Evolutionary conservation across 2,113 vertebrate species (phyloP), one percentile per base, ranked within the genome.

Genomic region (Salvelinus sp.): DNA sequence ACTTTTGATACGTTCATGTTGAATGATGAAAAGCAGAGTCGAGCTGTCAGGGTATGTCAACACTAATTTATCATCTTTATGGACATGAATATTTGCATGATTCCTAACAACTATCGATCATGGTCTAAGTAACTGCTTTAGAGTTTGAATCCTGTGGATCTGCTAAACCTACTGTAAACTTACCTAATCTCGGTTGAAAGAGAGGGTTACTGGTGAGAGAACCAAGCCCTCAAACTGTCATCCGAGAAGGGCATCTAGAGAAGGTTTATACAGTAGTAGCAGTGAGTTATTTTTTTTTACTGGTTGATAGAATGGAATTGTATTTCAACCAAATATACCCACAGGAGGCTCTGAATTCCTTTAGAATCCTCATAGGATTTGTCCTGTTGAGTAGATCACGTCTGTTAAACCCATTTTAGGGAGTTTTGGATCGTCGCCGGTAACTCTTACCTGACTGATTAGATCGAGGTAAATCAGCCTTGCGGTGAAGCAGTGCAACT

Each of bases 381-480:
- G 28, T 62, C 27, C 20, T 6, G n/a, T 73, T 33, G 57, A 28
- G 12, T 72, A 16, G 20, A 27, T 27, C 70, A 22, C 7, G 0
- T 22, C 70, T 72, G 70, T 7, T 72, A 60, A n/a, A 58, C 18
- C 14, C 67, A 47, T 70, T 44, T 50, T 25, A 25, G 47, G 69
- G 69, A 50, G 47, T 27, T 25, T 16, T 44, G 47, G 44, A 18
- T 54, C 1, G 3, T 54, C 38, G 50, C 50, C 50, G 16, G 50
- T 54, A 54, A 18, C 50, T 62, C 4, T 57, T 78, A 50, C 57
- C 28, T 60, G 23, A 58, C 63, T 64, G 23, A 3, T 50, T 22
- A 47, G 70, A 72, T 50, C 18, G 27, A 23, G 20, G 7, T 66
- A 76, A 80, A 72, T 65, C 47, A 71, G 28, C 23, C 22, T 54